Conservation (phyloP, 2,888 invertebrate species). For the Merodon equestris region DNA sequence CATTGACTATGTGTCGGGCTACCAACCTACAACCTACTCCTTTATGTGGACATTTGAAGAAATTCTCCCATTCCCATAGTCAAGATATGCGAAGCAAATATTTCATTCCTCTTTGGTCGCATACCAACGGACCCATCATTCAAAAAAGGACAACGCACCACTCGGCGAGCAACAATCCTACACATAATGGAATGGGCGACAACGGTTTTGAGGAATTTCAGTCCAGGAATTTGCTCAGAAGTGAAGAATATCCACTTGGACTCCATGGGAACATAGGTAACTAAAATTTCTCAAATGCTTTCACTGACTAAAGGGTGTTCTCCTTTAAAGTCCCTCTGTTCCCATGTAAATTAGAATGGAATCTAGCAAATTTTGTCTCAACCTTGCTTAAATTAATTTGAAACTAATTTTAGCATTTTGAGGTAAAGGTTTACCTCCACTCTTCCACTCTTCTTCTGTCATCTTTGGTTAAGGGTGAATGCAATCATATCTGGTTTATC, state of each 20-base stretch:
- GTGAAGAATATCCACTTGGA: slow-evolving; percentile 60
- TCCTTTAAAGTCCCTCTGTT: not conserved
- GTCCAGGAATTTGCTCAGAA: slow-evolving; percentile 52
- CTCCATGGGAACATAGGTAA: slow-evolving; percentile 70
- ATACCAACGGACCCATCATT: slow-evolving; percentile 48
- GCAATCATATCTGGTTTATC: slow-evolving; percentile 62
- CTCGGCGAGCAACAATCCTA: slow-evolving; percentile 9
- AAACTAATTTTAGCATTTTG: slow-evolving; percentile 27
- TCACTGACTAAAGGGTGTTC: slow-evolving; percentile 13
- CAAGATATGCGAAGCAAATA: slow-evolving; percentile 20
- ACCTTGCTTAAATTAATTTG: slow-evolving; percentile 13
- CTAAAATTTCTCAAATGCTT: slow-evolving; percentile 70
- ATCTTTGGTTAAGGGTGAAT: slow-evolving; percentile 10
- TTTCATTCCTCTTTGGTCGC: slow-evolving; percentile 33
- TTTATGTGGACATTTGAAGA: slow-evolving; percentile 1
- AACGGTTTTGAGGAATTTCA: slow-evolving; percentile 38
- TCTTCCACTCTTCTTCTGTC: not conserved
- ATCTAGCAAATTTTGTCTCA: slow-evolving; percentile 17
- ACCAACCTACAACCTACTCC: no score
- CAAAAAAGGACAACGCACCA: slow-evolving; percentile 40
- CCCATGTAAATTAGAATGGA: slow-evolving; percentile 16
- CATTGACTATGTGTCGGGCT: no score
- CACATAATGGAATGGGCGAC: slow-evolving; percentile 41
- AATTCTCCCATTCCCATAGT: slow-evolving; percentile 25
- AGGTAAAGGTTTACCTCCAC: not conserved